phyloP scores from a whole-genome alignment of 2,888 invertebrate genomes.

The Volucella inflata region DNA sequence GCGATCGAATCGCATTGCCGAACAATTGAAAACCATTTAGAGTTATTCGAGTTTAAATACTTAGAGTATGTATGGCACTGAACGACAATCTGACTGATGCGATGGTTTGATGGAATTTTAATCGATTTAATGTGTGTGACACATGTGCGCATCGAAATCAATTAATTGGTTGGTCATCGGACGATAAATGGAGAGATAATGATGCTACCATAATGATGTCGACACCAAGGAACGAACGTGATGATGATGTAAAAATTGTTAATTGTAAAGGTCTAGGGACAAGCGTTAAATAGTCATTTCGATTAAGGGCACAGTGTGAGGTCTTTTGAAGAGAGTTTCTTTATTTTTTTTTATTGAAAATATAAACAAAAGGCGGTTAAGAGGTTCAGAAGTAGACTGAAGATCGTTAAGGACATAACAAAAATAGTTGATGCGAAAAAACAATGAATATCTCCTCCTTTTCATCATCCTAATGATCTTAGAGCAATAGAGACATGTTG shows the following conservation, averaged over 20 bases:
- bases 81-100: background rate
- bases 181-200: constrained; percentile 65
- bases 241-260: constrained; percentile 52
- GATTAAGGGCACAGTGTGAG: background rate
- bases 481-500: too few relatives aligned
- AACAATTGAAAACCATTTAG: constrained; percentile 64
- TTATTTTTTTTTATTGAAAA: too few relatives aligned
- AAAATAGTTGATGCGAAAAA: too few relatives aligned
- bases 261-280: background rate
- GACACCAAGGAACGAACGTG: constrained; percentile 29
- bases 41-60: background rate
- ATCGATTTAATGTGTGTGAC: constrained; percentile 68
- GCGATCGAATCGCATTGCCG: constrained; percentile 38
- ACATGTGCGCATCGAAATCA: constrained; percentile 60
- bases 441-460: too few relatives aligned
- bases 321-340: too few relatives aligned
- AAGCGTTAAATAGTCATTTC: constrained; percentile 51
- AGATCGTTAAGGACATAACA: too few relatives aligned
- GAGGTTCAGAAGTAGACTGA: too few relatives aligned
- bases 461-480: too few relatives aligned
- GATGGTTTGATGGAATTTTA: constrained; percentile 57
- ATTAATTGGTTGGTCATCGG: constrained; percentile 67
- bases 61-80: too few relatives aligned
- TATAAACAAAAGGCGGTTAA: too few relatives aligned
- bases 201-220: constrained; percentile 61